phyloP scores from a whole-genome alignment of 2,797 vertebrate species.

The Glyptemys insculpta region DNA sequence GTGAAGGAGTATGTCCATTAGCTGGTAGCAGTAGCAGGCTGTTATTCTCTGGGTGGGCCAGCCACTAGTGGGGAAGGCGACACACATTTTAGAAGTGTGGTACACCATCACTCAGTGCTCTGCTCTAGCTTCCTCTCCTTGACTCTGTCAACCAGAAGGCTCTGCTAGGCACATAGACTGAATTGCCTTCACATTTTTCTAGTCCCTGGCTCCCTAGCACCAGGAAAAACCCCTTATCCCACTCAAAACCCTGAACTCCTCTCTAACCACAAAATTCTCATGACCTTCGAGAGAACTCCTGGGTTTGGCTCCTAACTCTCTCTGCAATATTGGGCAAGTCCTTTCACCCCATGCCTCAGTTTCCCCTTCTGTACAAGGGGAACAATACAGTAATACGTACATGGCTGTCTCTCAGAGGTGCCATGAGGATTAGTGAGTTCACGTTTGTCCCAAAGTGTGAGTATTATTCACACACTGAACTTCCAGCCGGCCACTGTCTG shows the following conservation, averaged over 20 bases:
- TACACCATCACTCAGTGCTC: background rate
- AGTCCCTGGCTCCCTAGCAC: background rate
- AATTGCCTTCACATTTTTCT: background rate
- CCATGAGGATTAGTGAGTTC: background rate
- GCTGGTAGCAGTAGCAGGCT: background rate
- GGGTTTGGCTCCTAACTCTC: background rate
- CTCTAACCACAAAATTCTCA: background rate
- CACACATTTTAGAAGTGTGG: background rate
- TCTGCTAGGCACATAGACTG: background rate
- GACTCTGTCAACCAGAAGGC: background rate
- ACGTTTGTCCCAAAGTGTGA: background rate
- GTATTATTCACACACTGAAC: background rate
- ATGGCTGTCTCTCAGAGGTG: background rate
- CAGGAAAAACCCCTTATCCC: background rate
- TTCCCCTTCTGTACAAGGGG: background rate
- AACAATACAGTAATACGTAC: background rate
- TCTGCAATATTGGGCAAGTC: background rate
- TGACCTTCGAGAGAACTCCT: background rate
- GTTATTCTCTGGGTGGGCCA: background rate
- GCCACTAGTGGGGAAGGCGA: background rate
- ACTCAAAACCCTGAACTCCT: background rate
- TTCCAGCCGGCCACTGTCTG: background rate
- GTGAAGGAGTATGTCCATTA: background rate
- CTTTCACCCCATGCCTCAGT: background rate
- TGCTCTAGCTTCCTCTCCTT: background rate